Evolutionary conservation across 2,113 vertebrate genomes (phyloP), one percentile per base, ranked within the genome.

Genomic region (Empidonax traillii): DNA sequence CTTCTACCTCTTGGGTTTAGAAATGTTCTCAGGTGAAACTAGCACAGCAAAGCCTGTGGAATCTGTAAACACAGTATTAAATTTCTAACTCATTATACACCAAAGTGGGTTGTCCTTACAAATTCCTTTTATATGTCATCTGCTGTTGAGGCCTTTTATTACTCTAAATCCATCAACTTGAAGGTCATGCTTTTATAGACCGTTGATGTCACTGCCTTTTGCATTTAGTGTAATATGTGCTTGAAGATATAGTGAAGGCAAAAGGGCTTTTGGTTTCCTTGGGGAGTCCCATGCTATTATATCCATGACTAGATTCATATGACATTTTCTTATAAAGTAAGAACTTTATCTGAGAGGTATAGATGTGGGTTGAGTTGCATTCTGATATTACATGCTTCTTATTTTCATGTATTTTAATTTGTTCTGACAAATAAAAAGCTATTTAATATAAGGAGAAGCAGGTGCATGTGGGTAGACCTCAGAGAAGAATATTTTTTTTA

Each of bases 151-250:
- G 89, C 22, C 77, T 97, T 97, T 97, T 97, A 98, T 98, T 97
- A 96, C 97, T 97, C 94, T 97, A 97, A 97, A 97, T 96, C 94
- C 96, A 95, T 97, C 90, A 96, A 63, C 90, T 87, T 63, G 94
- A 98, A 98, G 97, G 98, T 98, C 97, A 97, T 31, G 69, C 59
- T 98, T 98, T 98, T 97, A 98, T 97, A 94, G 97, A 97, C 95
- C 94, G 7, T 94, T 97, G 96, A 97, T 98, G 96, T 98, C 96
- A 97, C 90, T 94, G 92, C 97, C 96, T 97, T 98, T 98, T 97
- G 91, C 94, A 96, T 82, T 85, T 94, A 66, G 93, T 93, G 96
- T 90, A 94, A 95, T 89, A 62, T 90, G 62, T 93, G 65, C 79
- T 94, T 97, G 89, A 97, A 96, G 95, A 87, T 58, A 93, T 33